Base-by-base conservation (phyloP, 2,888 invertebrate species). In the Lochmaea capreae region DNA sequence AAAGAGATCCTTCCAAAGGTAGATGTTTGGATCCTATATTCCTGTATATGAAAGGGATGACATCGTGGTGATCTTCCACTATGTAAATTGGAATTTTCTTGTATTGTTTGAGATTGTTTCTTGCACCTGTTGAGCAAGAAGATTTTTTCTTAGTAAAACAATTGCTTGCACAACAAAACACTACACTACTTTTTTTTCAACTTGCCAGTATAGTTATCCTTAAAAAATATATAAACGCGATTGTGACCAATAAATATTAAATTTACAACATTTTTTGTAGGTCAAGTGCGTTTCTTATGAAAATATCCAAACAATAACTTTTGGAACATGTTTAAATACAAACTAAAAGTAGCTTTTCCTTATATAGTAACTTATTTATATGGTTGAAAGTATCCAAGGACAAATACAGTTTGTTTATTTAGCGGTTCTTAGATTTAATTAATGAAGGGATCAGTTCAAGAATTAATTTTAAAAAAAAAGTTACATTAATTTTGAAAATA, bases 41-140 rank as follows among this genome's bases (percentile, higher is more conserved):
- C 2, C 93, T 90, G 85, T 95, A 94, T 79, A 95, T 92, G 84
- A 92, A 93, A 78, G 93, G 93, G 77, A 95, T 86, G 26, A 92
- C 94, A 81, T 95, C 94, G 86, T 95, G 91, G 86, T 95, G 95
- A 81, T 93, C 92, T 83, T 95, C 95, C 2, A 93, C 95, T 26
- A 95, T 89, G 84, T 92, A 92, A 76, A 95, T 89, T 16, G 95
- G 95, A 69, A 94, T 92, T 85, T 91, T 91, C 85, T 90, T 90
- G 83, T 89, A 91, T 76, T 86, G 87, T 83, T 91, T 92, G 65
- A 87, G 52, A 39, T 76, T 71, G 61, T 67, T 68, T 65, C 58
- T 18, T 46, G 66, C 65, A 83, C 84, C 84, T 83, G 84, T 80
- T 80, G 79, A 80, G 68, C 71, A 80, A 83, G 81, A 82, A 73